Percentiles rank a stretch among this genome's conserved stretches.
phyloP scores from a whole-genome alignment of 2,888 invertebrate species.

The Hedychridium roseum region DNA sequence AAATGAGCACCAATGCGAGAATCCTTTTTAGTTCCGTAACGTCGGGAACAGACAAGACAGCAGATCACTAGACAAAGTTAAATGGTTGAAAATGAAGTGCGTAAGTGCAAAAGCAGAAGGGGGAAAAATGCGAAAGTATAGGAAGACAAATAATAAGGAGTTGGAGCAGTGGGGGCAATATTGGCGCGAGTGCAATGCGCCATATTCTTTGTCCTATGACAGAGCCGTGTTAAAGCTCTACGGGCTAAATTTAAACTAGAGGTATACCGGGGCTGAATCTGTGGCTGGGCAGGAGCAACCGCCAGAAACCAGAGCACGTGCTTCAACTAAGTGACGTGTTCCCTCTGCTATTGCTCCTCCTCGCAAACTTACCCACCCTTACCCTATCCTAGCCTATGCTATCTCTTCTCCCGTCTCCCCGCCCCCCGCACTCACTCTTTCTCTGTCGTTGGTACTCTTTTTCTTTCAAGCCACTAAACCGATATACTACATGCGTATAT shows the following conservation, averaged over 20 bases:
- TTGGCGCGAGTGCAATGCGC: slow-evolving; percentile 47
- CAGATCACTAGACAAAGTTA: too few species aligned
- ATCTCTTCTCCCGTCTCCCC: slow-evolving; percentile 23
- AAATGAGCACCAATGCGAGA: too few species aligned
- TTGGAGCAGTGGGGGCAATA: slow-evolving; percentile 20
- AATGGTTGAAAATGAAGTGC: too few species aligned
- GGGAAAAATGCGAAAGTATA: too few species aligned
- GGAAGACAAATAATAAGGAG: too few species aligned
- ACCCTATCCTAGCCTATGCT: slow-evolving; percentile 26
- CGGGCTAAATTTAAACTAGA: slow-evolving; percentile 55
- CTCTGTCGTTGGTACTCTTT: too few species aligned
- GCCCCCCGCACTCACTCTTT: too few species aligned
- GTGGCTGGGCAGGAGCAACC: slow-evolving; percentile 57
- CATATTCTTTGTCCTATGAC: slow-evolving; percentile 56
- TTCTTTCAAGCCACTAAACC: too few species aligned
- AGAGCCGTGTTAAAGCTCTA: slow-evolving; percentile 51
- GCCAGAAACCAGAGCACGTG: slow-evolving; percentile 62
- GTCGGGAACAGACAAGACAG: too few species aligned
- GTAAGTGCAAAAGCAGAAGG: too few species aligned
- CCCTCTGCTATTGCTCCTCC: slow-evolving; percentile 35
- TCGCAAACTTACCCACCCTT: slow-evolving; percentile 32
- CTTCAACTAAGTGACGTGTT: slow-evolving; percentile 58
- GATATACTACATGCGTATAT: too few species aligned
- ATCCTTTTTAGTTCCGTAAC: too few species aligned
- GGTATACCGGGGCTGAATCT: slow-evolving; percentile 43